Conservation (phyloP, 2,888 invertebrate genomes). For the Sepioteuthis lessoniana region DNA sequence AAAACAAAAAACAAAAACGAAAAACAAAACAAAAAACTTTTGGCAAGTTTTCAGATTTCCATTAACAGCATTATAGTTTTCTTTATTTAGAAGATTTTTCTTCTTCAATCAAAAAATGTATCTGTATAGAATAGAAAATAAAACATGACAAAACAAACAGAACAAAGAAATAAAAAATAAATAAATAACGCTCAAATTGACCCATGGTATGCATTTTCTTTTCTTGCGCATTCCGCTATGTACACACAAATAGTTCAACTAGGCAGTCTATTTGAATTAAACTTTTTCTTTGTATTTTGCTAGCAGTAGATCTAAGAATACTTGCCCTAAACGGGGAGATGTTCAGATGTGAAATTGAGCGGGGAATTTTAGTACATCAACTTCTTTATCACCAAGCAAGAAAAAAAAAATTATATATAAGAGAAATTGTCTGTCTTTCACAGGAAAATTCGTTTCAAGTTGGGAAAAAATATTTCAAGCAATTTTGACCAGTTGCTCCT, state of each 20-base stretch:
- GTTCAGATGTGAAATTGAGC: neutral
- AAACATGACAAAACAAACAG: conserved; percentile 1
- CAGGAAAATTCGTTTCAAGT: neutral
- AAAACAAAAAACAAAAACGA: too few species aligned
- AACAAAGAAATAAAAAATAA: neutral
- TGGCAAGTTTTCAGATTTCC: neutral
- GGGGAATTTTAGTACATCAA: neutral
- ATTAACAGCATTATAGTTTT: neutral
- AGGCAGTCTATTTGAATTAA: neutral
- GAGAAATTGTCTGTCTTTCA: neutral
- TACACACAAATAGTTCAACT: neutral
- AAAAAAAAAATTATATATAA: neutral
- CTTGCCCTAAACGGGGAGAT: neutral
- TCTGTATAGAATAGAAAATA: conserved; percentile 4
- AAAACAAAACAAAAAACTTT: too few species aligned
- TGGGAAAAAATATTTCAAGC: neutral
- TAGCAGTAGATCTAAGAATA: conserved; percentile 11
- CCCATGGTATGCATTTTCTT: neutral
- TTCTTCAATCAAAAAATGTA: neutral
- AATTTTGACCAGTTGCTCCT: neutral
- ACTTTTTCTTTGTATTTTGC: neutral
- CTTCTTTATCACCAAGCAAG: neutral
- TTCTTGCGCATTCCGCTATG: neutral
- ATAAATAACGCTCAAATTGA: neutral
- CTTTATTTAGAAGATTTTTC: neutral